Percentiles rank a stretch among this genome's conserved stretches.
These are phyloP conservation scores for Parapsyche elsis DNA, from an alignment of 1,140 invertebrate genomes.

Conservation along the genomic window DNA sequence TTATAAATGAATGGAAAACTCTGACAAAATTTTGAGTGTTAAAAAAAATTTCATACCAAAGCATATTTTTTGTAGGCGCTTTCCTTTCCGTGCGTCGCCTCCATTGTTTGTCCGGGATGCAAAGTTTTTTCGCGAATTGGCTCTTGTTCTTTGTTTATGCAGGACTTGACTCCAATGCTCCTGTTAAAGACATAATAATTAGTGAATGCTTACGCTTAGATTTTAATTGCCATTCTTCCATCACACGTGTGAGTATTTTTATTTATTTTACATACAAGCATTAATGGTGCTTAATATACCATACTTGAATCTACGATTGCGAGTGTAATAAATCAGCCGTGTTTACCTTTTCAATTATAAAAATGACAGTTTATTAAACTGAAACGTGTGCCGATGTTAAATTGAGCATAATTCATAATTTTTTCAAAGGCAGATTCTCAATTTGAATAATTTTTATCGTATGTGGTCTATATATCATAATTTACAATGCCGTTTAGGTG, in stretches of 20 bases:
- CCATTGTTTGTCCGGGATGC: slow-evolving; percentile 2
- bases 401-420: too few species aligned
- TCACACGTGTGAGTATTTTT: too few species aligned
- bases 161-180: neutral
- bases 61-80: slow-evolving; percentile 14
- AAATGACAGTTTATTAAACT: neutral
- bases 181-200: slow-evolving; percentile 11
- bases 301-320: too few species aligned
- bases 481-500: too few species aligned
- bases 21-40: neutral
- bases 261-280: too few species aligned
- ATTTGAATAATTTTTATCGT: too few species aligned
- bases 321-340: neutral
- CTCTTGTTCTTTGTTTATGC: neutral
- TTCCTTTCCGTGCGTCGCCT: slow-evolving; percentile 1
- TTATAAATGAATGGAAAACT: neutral
- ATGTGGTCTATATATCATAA: too few species aligned
- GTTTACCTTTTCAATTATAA: neutral
- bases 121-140: neutral
- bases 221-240: too few species aligned
- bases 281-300: too few species aligned
- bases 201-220: too few species aligned
- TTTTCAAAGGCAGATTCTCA: too few species aligned
- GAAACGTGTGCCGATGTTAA: neutral
- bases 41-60: slow-evolving; percentile 29